These are phyloP conservation scores for Hyaena hyaena DNA, from an alignment of 2,113 vertebrate species.

Conservation along the genomic window DNA sequence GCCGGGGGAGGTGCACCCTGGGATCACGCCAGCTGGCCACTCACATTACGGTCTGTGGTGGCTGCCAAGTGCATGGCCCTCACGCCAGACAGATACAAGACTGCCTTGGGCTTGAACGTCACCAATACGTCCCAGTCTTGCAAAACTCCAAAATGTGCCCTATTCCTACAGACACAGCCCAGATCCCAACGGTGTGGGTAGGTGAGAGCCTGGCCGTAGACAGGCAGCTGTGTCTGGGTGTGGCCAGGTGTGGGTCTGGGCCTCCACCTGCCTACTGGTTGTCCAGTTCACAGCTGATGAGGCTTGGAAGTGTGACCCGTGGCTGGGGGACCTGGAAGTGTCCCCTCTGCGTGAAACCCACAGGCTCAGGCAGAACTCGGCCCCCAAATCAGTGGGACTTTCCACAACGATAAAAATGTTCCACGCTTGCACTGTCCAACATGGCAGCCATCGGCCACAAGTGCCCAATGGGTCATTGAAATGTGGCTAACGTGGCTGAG, in stretches of 20 bases:
- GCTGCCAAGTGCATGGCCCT: neutral
- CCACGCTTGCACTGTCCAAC: neutral
- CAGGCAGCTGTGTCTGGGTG: too few species aligned
- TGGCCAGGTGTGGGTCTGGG: neutral
- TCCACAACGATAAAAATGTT: neutral
- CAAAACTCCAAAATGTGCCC: neutral
- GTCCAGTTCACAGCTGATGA: accelerated
- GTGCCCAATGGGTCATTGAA: neutral
- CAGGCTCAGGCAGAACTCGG: neutral
- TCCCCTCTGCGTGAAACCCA: accelerated
- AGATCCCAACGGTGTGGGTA: neutral
- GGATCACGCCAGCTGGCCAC: neutral
- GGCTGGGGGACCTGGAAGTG: neutral
- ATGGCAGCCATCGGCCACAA: neutral
- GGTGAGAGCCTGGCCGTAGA: neutral
- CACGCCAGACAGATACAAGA: neutral
- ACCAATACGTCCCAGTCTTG: neutral
- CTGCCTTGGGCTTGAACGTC: neutral
- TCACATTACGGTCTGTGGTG: neutral
- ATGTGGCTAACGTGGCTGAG: neutral
- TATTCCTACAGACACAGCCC: neutral
- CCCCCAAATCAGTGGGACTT: neutral
- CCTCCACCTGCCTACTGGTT: neutral
- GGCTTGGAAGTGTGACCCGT: neutral
- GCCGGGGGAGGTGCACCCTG: neutral